These are phyloP conservation scores for Papilio polytes DNA, from an alignment of 1,140 invertebrate species.

Conservation along the genomic window DNA sequence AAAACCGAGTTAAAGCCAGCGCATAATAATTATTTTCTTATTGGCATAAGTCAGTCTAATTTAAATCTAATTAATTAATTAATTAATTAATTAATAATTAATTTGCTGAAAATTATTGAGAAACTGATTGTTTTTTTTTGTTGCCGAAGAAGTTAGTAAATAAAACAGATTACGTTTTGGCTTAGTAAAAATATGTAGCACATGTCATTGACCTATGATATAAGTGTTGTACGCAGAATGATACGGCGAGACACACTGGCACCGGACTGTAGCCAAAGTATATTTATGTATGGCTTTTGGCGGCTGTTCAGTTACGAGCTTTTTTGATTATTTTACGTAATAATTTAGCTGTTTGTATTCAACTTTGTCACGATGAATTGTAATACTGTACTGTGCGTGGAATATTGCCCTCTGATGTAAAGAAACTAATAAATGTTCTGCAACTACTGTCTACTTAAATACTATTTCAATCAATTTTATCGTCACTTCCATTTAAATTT, in stretches of 20 bases:
- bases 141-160: not conserved
- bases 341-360: constrained; percentile 5
- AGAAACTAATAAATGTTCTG: not conserved
- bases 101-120: too few species aligned
- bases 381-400: not conserved
- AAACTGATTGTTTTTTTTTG: too few species aligned
- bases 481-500: not conserved
- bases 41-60: too few species aligned
- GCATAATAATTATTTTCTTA: too few species aligned
- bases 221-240: constrained; percentile 27
- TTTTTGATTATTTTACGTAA: constrained; percentile 24
- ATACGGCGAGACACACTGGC: constrained; percentile 36
- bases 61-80: too few species aligned
- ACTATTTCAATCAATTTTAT: not conserved
- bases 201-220: constrained; percentile 35
- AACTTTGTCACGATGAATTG: not conserved
- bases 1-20: too few species aligned
- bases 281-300: constrained; percentile 33
- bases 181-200: not conserved
- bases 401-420: not conserved
- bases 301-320: constrained; percentile 18
- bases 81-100: too few species aligned
- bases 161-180: not conserved
- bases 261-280: constrained; percentile 30
- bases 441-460: not conserved